Conservation (phyloP, 2,888 invertebrate species). For the Melinaea marsaeus region DNA sequence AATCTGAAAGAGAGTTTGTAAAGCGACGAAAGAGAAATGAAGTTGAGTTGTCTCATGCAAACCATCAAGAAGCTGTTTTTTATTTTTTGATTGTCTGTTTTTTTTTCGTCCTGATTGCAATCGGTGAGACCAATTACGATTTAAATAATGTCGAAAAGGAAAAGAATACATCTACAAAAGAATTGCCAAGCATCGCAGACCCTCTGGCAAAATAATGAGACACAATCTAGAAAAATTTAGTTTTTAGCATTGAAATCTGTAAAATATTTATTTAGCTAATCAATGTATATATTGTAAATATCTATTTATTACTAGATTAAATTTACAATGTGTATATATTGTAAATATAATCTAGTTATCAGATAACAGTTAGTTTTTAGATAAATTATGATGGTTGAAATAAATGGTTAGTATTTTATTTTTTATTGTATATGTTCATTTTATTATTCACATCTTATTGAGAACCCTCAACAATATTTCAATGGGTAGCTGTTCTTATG, state of each 20-base stretch:
- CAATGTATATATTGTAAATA: slow-evolving; percentile 50
- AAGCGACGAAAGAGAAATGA: slow-evolving; percentile 38
- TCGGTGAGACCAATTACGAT: slow-evolving; percentile 57
- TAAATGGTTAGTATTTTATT: slow-evolving; percentile 9
- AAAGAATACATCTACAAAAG: slow-evolving; percentile 15
- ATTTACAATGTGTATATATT: slow-evolving; percentile 12
- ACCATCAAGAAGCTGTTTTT: slow-evolving; percentile 49
- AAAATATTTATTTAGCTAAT: slow-evolving; percentile 8
- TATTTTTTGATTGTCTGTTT: slow-evolving; percentile 44
- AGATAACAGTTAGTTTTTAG: slow-evolving; percentile 21
- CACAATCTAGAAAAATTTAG: slow-evolving; percentile 10
- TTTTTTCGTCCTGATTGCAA: slow-evolving; percentile 44
- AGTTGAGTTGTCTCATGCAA: slow-evolving; percentile 29
- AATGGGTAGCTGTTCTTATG: too few relatives aligned
- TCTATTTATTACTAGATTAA: slow-evolving; percentile 10
- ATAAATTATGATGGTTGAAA: slow-evolving; percentile 25
- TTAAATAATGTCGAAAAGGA: slow-evolving; percentile 30
- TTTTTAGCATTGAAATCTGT: too few relatives aligned
- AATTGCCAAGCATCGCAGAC: slow-evolving; percentile 7
- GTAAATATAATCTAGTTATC: slow-evolving; percentile 12
- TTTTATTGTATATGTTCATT: not conserved
- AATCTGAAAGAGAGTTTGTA: slow-evolving; percentile 48
- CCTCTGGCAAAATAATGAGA: slow-evolving; percentile 5
- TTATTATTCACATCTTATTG: too few relatives aligned
- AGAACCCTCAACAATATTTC: too few relatives aligned